Conservation (phyloP, 2,888 invertebrate species). For the Cataglyphis livida region DNA sequence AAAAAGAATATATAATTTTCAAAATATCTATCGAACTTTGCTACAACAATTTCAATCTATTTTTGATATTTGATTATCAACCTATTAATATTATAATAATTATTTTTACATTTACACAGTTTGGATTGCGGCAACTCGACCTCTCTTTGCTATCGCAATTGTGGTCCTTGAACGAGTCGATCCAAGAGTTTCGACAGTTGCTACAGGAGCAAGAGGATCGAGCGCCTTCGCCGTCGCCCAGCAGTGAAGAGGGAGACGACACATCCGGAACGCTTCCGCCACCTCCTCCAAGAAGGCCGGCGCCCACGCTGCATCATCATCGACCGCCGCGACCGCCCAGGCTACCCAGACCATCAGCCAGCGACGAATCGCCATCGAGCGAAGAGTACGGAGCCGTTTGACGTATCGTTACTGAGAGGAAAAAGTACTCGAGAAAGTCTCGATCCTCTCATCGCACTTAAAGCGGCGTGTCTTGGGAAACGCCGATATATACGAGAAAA, state of each 20-base stretch:
- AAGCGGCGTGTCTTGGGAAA: not conserved
- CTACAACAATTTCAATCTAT: not conserved
- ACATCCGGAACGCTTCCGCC: conserved; percentile 85
- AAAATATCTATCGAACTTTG: not conserved
- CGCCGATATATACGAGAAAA: conserved; percentile 10
- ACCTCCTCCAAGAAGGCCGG: conserved; percentile 85
- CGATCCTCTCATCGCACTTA: conserved; percentile 52
- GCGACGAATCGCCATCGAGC: conserved; percentile 85
- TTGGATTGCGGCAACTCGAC: conserved; percentile 95
- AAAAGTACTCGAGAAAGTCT: conserved; percentile 33
- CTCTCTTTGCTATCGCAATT: conserved; percentile 95
- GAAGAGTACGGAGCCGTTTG: conserved; percentile 84
- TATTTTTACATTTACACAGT: conserved; percentile 87
- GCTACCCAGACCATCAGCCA: conserved; percentile 81
- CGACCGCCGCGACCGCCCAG: conserved; percentile 81
- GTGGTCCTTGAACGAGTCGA: conserved; percentile 96
- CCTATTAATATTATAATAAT: not conserved
- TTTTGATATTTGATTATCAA: not conserved
- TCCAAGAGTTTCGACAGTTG: conserved; percentile 94
- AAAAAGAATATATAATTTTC: not conserved
- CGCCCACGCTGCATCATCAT: conserved; percentile 79
- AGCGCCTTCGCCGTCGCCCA: conserved; percentile 87
- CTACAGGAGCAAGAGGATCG: conserved; percentile 87
- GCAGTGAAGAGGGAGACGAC: conserved; percentile 86
- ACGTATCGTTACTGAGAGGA: conserved; percentile 59